A percentile compares a stretch with the other conserved stretches of the same genome.
Evolutionary conservation across 2,113 vertebrate species (phyloP).

Genomic region (Columbina picui): DNA sequence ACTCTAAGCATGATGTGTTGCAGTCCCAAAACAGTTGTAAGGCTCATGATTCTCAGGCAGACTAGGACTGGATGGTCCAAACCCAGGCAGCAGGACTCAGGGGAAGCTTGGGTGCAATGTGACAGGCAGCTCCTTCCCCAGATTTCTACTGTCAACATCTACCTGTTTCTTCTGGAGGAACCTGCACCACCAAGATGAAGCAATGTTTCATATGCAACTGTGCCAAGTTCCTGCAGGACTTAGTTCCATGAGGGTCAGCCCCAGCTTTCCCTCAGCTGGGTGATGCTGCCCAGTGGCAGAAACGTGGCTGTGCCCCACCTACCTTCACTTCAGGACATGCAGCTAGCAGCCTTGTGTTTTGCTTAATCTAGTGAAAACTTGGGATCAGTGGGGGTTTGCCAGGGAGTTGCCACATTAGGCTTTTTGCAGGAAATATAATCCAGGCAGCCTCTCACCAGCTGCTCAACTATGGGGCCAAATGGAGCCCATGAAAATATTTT

Average conservation of each 20-base stretch:
- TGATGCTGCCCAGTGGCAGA: neutral
- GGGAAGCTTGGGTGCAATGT: neutral
- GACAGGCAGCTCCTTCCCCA: neutral
- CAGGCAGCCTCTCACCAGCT: neutral
- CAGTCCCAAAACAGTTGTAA: too few relatives aligned
- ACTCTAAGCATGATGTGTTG: fast-evolving
- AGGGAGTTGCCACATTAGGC: neutral
- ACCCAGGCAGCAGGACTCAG: neutral
- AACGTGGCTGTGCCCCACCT: neutral
- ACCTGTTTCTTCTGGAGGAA: neutral
- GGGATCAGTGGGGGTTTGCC: neutral
- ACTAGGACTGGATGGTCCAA: neutral
- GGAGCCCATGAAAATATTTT: neutral
- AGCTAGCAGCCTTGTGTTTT: neutral
- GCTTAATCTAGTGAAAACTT: neutral
- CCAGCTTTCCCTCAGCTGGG: fast-evolving
- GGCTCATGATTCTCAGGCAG: neutral
- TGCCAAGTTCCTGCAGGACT: neutral
- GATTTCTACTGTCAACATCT: neutral
- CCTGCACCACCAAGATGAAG: neutral
- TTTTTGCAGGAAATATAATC: neutral
- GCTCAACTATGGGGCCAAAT: neutral
- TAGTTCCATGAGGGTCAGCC: fast-evolving
- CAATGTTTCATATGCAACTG: fast-evolving
- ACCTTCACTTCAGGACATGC: fast-evolving